Evolutionary conservation across 1,140 invertebrate genomes (phyloP).

Genomic region (Colletes gigas): DNA sequence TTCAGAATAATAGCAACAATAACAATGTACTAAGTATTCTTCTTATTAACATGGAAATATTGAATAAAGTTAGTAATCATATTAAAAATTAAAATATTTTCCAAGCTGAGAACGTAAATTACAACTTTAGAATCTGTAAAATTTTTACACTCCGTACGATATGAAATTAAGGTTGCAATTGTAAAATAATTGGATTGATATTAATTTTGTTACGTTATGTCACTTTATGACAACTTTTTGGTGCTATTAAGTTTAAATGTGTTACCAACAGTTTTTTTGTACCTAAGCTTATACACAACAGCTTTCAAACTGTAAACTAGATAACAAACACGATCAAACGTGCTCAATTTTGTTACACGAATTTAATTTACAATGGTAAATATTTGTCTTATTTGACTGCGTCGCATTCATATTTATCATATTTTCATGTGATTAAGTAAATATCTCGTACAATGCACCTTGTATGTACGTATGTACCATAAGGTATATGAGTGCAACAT

Average conservation of each 20-base stretch:
- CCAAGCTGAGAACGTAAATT: background rate
- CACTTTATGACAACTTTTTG: constrained; percentile 23
- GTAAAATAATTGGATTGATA: constrained; percentile 17
- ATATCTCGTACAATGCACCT: constrained; percentile 40
- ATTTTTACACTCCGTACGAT: background rate
- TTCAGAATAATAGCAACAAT: constrained; percentile 8
- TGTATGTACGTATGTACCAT: constrained; percentile 31
- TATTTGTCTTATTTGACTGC: constrained; percentile 37
- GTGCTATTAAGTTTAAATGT: constrained; percentile 17
- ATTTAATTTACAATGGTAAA: constrained; percentile 48
- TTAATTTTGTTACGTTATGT: constrained; percentile 29
- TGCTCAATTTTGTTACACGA: constrained; percentile 34
- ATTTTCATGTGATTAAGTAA: constrained; percentile 44
- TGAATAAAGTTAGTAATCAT: background rate
- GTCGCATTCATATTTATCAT: constrained; percentile 46
- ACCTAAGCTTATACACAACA: constrained; percentile 45
- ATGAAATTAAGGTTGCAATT: constrained; percentile 9
- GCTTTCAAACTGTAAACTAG: constrained; percentile 43
- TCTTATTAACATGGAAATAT: constrained; percentile 17
- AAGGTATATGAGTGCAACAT: constrained; percentile 36
- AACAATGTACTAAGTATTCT: constrained; percentile 1
- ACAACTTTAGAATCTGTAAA: constrained; percentile 1
- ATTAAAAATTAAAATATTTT: constrained; percentile 16
- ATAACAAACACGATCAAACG: constrained; percentile 37
- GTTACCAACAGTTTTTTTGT: constrained; percentile 39